Evolutionary conservation across 2,888 invertebrate genomes (phyloP).

Genomic region (Apamea epomidion): DNA sequence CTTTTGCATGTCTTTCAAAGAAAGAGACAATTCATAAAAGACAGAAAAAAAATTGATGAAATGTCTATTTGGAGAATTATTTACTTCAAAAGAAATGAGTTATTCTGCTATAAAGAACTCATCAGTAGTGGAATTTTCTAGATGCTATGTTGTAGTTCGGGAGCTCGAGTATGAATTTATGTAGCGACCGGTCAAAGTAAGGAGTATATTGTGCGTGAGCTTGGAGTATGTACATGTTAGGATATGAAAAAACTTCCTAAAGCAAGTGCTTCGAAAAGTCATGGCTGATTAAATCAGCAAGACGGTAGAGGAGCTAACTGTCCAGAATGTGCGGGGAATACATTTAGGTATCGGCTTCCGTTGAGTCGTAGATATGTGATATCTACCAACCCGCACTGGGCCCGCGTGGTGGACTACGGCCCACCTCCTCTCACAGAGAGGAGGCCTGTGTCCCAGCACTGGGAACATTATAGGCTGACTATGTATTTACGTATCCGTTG

Average conservation of each 20-base stretch:
- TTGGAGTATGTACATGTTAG: background rate
- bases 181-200: background rate
- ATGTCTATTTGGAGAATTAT: background rate
- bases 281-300: background rate
- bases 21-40: background rate
- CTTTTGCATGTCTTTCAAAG: constrained; percentile 14
- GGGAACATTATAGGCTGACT: too few relatives aligned
- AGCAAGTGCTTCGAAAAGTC: too few relatives aligned
- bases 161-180: background rate
- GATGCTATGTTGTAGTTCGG: background rate
- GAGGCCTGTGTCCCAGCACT: too few relatives aligned
- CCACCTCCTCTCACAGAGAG: too few relatives aligned
- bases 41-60: background rate
- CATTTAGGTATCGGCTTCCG: background rate
- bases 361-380: background rate
- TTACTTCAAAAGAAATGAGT: background rate
- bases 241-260: too few relatives aligned
- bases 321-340: background rate
- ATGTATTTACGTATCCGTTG: too few relatives aligned
- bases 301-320: background rate
- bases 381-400: too few relatives aligned
- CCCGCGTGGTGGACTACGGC: too few relatives aligned
- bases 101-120: background rate
- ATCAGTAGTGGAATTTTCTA: background rate
- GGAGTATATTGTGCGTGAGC: background rate